Evolutionary conservation across 2,113 vertebrate species (phyloP).

Genomic region (Nestor notabilis): DNA sequence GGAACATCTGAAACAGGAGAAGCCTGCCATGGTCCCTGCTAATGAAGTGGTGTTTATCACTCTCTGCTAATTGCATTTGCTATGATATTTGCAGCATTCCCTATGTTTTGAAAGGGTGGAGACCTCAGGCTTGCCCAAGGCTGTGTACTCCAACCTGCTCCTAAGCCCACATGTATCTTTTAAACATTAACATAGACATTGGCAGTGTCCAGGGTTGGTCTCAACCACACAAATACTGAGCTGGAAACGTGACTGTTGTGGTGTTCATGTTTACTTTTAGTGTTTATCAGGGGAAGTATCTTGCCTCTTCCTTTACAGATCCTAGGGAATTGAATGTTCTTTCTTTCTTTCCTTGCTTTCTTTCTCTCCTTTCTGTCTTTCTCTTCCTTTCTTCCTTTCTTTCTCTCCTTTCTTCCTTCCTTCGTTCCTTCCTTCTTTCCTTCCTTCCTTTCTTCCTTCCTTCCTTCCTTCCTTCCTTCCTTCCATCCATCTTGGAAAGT

Average conservation of each 20-base stretch:
- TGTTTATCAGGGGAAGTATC: not conserved
- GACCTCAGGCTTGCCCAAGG: not conserved
- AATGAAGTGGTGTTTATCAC: not conserved
- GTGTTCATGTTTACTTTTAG: not conserved
- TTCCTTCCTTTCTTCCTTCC: rapidly evolving
- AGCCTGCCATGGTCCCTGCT: not conserved
- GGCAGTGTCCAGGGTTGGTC: not conserved
- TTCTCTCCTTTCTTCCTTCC: rapidly evolving
- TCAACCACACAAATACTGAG: not conserved
- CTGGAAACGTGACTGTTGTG: not conserved
- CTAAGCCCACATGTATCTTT: not conserved
- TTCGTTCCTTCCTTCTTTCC: rapidly evolving
- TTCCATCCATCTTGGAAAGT: not conserved
- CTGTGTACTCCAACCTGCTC: not conserved
- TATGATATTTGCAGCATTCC: constrained; percentile 34
- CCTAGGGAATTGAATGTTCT: not conserved
- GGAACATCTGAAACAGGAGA: not conserved
- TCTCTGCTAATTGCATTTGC: constrained; percentile 40
- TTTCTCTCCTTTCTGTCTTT: rapidly evolving
- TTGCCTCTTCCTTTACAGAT: not conserved
- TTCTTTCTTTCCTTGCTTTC: rapidly evolving
- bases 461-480: too few relatives aligned
- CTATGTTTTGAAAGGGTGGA: constrained; percentile 30
- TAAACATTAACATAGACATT: not conserved
- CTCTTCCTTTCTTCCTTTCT: rapidly evolving